Evolutionary conservation across 2,797 vertebrate genomes (phyloP), one percentile per base, ranked within the genome.

Genomic region (Sebastes hopkinsi): DNA sequence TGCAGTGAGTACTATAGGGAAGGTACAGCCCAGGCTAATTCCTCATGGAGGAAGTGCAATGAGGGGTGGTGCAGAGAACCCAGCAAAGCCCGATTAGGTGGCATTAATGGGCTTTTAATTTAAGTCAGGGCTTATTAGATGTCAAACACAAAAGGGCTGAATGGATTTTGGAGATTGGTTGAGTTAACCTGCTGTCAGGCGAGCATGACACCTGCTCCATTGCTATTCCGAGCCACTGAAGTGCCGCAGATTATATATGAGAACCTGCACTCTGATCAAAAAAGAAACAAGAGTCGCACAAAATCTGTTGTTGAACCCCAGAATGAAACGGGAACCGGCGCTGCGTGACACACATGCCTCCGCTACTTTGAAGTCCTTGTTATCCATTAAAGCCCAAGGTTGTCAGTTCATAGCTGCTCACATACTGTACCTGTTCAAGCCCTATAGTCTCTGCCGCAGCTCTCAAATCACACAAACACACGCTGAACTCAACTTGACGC

Each of bases 41-140:
- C 87, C 79, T 88, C 72, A 77, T 58, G 76, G 87, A 88, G 74
- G 71, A 79, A 61, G 84, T 75, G 67, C 38, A 79, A 85, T 59
- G 56, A 79, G 68, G 70, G 20, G 23, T 77, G 74, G 70, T 38
- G 82, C 77, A 86, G 61, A 72, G 88, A 88, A 77, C 77, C 54
- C 11, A 25, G 86, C 84, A 78, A 75, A 85, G 75, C 72, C 68
- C 52, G 89, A 94, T 95, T 95, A 94, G 90, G 77, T 87, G 90
- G 93, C 85, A 93, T 95, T 95, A 94, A 92, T 91, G 79, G 90
- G 90, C 84, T 91, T 94, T 95, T 93, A 93, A 93, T 94, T 92
- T 91, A 94, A 92, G 85, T 91, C 92, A 69, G 70, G 79, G 78
- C 82, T 94, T 94, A 93, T 94, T 92, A 86, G 85, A 86, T 90